A percentile compares a stretch with the other conserved stretches of the same genome.
Evolutionary conservation across 2,888 invertebrate genomes (phyloP).

Genomic region (Heteromurus nitidus): DNA sequence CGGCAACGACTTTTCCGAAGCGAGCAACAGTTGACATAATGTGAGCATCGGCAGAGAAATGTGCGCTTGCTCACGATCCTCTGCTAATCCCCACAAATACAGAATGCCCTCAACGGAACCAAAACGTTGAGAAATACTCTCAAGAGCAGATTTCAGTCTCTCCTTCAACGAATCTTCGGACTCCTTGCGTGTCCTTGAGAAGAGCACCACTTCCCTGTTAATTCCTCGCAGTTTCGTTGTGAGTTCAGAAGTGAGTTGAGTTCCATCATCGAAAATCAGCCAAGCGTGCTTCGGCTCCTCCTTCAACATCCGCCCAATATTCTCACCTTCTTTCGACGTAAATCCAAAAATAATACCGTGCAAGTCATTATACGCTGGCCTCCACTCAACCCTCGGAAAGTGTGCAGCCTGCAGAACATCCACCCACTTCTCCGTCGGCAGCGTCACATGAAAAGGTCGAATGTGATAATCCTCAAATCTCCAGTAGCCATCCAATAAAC

Average conservation of each 20-base stretch:
- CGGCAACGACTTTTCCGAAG: background rate
- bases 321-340: background rate
- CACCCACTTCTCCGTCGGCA: background rate
- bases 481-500: conserved; percentile 34
- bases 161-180: background rate
- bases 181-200: background rate
- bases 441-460: background rate
- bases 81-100: background rate
- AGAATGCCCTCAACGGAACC: background rate
- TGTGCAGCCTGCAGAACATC: background rate
- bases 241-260: background rate
- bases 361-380: conserved; percentile 21
- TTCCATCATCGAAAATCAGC: background rate
- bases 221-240: background rate
- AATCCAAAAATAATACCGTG: conserved; percentile 35
- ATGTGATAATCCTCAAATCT: conserved; percentile 20
- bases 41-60: background rate
- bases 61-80: background rate
- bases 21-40: background rate
- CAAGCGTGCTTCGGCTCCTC: background rate
- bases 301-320: background rate
- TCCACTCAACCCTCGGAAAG: background rate
- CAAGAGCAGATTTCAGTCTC: too few species aligned
- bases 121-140: too few species aligned
- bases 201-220: background rate